Conservation (phyloP, 2,888 invertebrate genomes). For the Tetranychus truncatus region DNA sequence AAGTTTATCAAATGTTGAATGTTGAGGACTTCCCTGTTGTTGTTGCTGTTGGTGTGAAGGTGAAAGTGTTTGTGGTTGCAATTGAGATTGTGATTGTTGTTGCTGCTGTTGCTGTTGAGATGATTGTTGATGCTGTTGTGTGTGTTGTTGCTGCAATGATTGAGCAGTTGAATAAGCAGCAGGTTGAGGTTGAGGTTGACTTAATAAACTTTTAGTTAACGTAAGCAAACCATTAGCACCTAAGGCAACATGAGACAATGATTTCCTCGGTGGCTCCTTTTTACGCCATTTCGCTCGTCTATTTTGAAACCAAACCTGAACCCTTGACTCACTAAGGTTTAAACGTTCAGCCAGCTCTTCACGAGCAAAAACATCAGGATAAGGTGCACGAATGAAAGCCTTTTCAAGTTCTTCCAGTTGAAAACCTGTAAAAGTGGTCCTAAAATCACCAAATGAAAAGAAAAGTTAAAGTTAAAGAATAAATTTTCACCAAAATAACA, state of each 20-base stretch:
- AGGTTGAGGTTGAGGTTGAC: neutral
- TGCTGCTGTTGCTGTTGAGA: neutral
- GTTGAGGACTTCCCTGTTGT: neutral
- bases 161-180: neutral
- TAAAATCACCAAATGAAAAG: constrained; percentile 31
- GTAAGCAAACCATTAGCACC: neutral
- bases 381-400: constrained; percentile 83
- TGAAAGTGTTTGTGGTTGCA: neutral
- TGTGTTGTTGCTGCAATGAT: neutral
- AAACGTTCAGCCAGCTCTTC: constrained; percentile 80
- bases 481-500: neutral
- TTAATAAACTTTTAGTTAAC: neutral
- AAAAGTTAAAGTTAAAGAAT: neutral
- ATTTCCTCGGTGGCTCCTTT: constrained; percentile 76
- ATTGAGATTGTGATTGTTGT: neutral
- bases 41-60: neutral
- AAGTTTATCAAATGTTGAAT: neutral
- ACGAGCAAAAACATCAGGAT: constrained; percentile 84
- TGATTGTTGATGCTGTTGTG: neutral
- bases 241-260: constrained; percentile 37
- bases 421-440: constrained; percentile 87
- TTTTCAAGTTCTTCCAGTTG: constrained; percentile 80
- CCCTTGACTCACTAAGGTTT: constrained; percentile 56
- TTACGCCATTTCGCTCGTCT: constrained; percentile 84
- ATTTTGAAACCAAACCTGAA: constrained; percentile 67